Conservation (phyloP, 2,888 invertebrate species). For the Trissolcus brochymenae region DNA sequence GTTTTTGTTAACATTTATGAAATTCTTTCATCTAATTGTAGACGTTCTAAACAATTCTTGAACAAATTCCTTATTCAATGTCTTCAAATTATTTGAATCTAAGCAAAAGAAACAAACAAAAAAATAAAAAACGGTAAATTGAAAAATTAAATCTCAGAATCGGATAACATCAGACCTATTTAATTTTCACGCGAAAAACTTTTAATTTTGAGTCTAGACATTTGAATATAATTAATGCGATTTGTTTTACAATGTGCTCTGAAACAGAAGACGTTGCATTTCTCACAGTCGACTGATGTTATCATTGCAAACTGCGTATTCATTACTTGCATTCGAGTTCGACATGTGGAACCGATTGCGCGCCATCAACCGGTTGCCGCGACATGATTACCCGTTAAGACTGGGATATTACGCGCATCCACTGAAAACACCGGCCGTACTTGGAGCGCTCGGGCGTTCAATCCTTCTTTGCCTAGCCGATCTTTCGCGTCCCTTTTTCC, state of each 20-base stretch:
- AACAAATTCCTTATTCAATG: too few species aligned
- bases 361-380: slow-evolving; percentile 61
- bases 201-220: background rate
- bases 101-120: too few species aligned
- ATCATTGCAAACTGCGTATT: slow-evolving; percentile 31
- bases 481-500: slow-evolving; percentile 38
- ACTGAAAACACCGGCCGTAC: slow-evolving; percentile 42
- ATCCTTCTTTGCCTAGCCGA: slow-evolving; percentile 44
- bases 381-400: slow-evolving; percentile 64
- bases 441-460: slow-evolving; percentile 33
- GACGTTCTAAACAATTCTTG: too few species aligned
- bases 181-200: background rate
- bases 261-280: slow-evolving; percentile 17
- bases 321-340: slow-evolving; percentile 42
- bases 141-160: too few species aligned
- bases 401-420: slow-evolving; percentile 30
- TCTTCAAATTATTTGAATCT: too few species aligned
- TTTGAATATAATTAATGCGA: background rate
- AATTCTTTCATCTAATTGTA: too few species aligned
- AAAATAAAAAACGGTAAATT: too few species aligned
- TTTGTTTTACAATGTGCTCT: background rate
- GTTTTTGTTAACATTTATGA: too few species aligned
- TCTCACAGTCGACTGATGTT: slow-evolving; percentile 44
- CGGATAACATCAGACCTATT: background rate
- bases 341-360: slow-evolving; percentile 54